These are phyloP conservation scores for Galerucella calmariensis DNA, from an alignment of 2,888 invertebrate genomes.

Conservation along the genomic window DNA sequence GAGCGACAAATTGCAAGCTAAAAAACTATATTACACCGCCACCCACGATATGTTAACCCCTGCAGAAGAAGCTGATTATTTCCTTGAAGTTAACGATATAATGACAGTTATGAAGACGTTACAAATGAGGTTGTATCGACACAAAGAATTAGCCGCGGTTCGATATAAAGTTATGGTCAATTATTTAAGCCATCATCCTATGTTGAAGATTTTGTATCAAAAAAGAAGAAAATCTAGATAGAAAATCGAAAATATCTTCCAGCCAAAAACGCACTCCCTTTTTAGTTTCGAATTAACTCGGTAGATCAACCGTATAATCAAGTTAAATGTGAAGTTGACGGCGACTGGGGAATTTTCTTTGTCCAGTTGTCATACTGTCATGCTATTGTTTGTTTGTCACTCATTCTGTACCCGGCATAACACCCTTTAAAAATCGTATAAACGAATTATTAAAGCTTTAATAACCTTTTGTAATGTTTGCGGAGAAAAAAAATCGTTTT, in stretches of 20 bases:
- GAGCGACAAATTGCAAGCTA: conserved; percentile 57
- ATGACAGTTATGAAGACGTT: conserved; percentile 68
- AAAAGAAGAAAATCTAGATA: background rate
- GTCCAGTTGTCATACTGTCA: conserved; percentile 44
- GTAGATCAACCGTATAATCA: conserved; percentile 5
- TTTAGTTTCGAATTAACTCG: conserved; percentile 9
- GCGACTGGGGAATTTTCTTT: conserved; percentile 31
- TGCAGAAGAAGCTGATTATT: conserved; percentile 72
- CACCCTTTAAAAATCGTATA: conserved; percentile 42
- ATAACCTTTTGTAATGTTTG: background rate
- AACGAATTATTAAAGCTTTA: conserved; percentile 8
- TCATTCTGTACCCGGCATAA: conserved; percentile 38
- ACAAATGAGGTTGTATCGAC: conserved; percentile 72
- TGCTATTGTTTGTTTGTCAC: conserved; percentile 48
- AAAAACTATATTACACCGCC: conserved; percentile 70
- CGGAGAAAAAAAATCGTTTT: too few species aligned
- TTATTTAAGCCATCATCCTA: conserved; percentile 53
- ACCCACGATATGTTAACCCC: conserved; percentile 70
- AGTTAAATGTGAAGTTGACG: conserved; percentile 4
- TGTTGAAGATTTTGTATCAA: conserved; percentile 35
- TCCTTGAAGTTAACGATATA: conserved; percentile 66
- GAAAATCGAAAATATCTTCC: background rate
- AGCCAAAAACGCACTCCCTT: background rate
- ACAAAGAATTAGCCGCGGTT: conserved; percentile 69
- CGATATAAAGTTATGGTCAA: conserved; percentile 57